These are phyloP conservation scores for Keiferia lycopersicella DNA, from an alignment of 2,888 invertebrate genomes.

Conservation along the genomic window DNA sequence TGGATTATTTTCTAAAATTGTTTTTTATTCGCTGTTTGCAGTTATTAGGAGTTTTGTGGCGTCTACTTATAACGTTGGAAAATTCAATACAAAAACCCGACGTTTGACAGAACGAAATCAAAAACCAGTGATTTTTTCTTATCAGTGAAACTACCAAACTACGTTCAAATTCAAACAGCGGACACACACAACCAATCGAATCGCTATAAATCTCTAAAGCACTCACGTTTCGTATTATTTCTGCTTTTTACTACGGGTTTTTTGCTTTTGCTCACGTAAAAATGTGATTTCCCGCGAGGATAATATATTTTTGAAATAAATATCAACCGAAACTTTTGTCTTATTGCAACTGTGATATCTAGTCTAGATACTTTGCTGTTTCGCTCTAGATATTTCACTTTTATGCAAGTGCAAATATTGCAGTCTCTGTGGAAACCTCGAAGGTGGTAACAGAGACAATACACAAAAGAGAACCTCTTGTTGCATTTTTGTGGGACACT, in stretches of 20 bases:
- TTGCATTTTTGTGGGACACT: no score
- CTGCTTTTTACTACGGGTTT: background rate
- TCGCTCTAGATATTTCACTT: no score
- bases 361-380: background rate
- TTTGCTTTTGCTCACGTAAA: conserved; percentile 4
- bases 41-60: no score
- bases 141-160: conserved; percentile 1
- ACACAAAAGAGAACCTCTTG: no score
- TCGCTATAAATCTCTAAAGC: conserved; percentile 8
- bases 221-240: conserved; percentile 9
- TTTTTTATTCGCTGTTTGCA: no score
- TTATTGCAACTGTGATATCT: background rate
- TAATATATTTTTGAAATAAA: conserved; percentile 6
- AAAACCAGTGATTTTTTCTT: background rate
- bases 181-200: conserved; percentile 6
- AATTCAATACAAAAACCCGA: background rate
- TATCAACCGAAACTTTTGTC: background rate
- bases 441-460: no score
- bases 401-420: background rate
- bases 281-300: conserved; percentile 1
- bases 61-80: background rate
- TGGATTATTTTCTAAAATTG: no score
- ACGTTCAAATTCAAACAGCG: conserved; percentile 8
- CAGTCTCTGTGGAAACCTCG: no score
- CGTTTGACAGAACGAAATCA: background rate